phyloP scores from a whole-genome alignment of 2,797 vertebrate genomes.

The Amazonetta brasiliensis region DNA sequence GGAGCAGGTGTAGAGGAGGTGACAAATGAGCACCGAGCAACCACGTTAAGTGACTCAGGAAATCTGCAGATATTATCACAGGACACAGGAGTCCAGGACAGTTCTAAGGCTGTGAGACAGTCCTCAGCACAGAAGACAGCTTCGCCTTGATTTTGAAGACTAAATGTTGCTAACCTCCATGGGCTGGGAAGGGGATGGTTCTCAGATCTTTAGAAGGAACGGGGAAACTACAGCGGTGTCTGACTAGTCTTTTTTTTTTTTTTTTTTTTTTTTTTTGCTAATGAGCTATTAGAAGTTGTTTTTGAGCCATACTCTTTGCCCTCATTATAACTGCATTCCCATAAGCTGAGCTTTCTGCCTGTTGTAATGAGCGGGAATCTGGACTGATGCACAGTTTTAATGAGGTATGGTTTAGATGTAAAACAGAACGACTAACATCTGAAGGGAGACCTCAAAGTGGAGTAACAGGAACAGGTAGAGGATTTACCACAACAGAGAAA shows the following conservation, averaged over 20 bases:
- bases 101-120: background rate
- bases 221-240: slow-evolving; percentile 35
- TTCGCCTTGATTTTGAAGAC: background rate
- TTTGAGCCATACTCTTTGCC: slow-evolving; percentile 73
- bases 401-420: slow-evolving; percentile 61
- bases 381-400: slow-evolving; percentile 65
- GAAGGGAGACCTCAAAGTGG: slow-evolving; percentile 60
- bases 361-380: slow-evolving; percentile 71
- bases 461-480: slow-evolving; percentile 3
- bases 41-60: background rate
- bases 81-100: background rate
- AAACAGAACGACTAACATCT: slow-evolving; percentile 54
- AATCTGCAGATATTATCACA: background rate
- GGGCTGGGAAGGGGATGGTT: slow-evolving; percentile 15
- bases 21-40: background rate
- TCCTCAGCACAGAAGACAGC: background rate
- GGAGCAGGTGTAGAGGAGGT: background rate
- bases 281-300: slow-evolving; percentile 77
- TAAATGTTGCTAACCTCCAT: background rate
- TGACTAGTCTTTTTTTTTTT: slow-evolving; percentile 73
- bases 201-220: slow-evolving; percentile 68
- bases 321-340: slow-evolving; percentile 74
- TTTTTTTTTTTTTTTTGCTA: slow-evolving; percentile 73
- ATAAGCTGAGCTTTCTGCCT: slow-evolving; percentile 59
- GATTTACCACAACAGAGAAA: slow-evolving; percentile 30